Evolutionary conservation across 2,888 invertebrate species (phyloP).

Genomic region (Ochropacha duplaris): DNA sequence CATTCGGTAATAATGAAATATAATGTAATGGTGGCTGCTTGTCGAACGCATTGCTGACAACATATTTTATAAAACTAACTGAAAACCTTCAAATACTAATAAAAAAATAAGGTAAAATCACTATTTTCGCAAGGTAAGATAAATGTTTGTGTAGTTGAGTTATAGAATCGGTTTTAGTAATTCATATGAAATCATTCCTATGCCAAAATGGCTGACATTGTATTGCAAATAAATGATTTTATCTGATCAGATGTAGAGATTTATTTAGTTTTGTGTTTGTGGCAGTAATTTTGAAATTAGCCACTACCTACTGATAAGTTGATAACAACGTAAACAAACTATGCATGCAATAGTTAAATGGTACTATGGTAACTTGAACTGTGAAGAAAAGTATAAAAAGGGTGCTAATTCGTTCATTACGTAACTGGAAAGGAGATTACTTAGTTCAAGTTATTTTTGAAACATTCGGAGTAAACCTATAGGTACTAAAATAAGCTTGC

Average conservation of each 20-base stretch:
- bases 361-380: too few relatives aligned
- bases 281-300: conserved; percentile 34
- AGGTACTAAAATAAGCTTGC: too few relatives aligned
- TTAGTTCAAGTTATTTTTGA: too few relatives aligned
- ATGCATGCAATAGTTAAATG: neutral
- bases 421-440: neutral
- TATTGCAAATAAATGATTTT: conserved; percentile 11
- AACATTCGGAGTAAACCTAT: too few relatives aligned
- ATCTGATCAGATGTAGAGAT: conserved; percentile 18
- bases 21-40: conserved; percentile 78
- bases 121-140: conserved; percentile 45
- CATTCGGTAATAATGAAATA: conserved; percentile 27
- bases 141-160: conserved; percentile 16
- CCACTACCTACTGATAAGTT: too few relatives aligned
- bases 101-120: conserved; percentile 27
- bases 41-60: conserved; percentile 78
- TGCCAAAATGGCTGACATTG: conserved; percentile 38
- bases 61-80: conserved; percentile 60
- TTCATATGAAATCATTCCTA: conserved; percentile 1
- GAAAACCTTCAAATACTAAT: conserved; percentile 68
- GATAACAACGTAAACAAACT: conserved; percentile 51
- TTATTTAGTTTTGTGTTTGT: conserved; percentile 22
- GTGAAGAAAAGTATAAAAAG: neutral
- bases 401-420: neutral
- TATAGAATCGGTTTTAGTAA: conserved; percentile 4